These are phyloP conservation scores for Lethocerus indicus DNA, from an alignment of 1,140 invertebrate genomes.

Conservation along the genomic window DNA sequence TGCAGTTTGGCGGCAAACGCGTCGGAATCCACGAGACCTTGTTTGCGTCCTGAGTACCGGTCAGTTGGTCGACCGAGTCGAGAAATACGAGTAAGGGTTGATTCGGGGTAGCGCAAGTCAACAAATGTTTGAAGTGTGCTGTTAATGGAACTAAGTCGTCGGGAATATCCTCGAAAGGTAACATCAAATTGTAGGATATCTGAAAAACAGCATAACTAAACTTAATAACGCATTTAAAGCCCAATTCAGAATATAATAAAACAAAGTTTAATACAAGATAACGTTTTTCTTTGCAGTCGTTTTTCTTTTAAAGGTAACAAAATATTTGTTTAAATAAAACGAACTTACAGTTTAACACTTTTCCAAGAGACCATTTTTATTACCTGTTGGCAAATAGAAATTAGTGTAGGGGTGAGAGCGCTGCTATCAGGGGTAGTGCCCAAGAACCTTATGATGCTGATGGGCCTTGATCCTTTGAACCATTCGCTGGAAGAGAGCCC, in stretches of 20 bases:
- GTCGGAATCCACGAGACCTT: constrained; percentile 94
- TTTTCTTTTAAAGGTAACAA: neutral
- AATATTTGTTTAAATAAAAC: neutral
- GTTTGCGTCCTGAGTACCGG: constrained; percentile 84
- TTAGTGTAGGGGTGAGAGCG: constrained; percentile 81
- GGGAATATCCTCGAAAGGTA: constrained; percentile 84
- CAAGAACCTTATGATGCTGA: constrained; percentile 81
- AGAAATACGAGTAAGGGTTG: constrained; percentile 76
- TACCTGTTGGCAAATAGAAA: constrained; percentile 88
- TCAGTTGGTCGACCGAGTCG: constrained; percentile 88
- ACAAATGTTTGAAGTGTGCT: constrained; percentile 85
- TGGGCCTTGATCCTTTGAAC: constrained; percentile 56
- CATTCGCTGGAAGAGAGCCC: constrained; percentile 42
- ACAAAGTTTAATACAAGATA: too few relatives aligned
- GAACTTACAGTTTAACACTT: too few relatives aligned
- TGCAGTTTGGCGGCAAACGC: constrained; percentile 72
- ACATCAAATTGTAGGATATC: constrained; percentile 89
- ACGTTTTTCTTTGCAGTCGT: neutral
- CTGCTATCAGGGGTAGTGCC: constrained; percentile 95
- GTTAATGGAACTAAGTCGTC: constrained; percentile 90
- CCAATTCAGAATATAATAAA: too few relatives aligned
- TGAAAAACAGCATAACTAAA: too few relatives aligned
- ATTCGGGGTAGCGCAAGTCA: constrained; percentile 60
- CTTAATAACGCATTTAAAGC: too few relatives aligned
- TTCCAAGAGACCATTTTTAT: neutral